Percentiles rank a stretch among this genome's conserved stretches.
Evolutionary conservation across 2,113 vertebrate genomes (phyloP).

Genomic region (Proteles cristata): DNA sequence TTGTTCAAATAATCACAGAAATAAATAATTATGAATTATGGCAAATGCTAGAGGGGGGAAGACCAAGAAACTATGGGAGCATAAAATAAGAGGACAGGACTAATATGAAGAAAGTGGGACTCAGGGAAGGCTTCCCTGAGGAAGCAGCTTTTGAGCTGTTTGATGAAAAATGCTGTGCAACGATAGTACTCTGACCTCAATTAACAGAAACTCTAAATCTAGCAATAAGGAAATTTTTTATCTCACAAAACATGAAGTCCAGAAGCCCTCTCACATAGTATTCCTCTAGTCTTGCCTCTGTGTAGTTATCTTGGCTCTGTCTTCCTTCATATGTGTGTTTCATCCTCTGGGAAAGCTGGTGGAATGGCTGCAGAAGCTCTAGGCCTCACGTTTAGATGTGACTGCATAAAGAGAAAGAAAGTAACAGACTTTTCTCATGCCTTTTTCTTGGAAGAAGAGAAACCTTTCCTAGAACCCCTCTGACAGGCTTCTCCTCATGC

Average conservation of each 20-base stretch:
- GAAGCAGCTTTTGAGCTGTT: background rate
- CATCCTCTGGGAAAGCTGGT: background rate
- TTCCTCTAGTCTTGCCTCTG: background rate
- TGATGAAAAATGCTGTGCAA: background rate
- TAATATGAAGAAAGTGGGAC: background rate
- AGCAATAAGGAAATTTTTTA: background rate
- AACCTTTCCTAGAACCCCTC: background rate
- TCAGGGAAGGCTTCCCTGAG: background rate
- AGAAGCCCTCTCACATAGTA: background rate
- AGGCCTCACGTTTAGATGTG: background rate
- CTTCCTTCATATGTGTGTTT: background rate
- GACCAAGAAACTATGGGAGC: background rate
- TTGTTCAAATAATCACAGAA: background rate
- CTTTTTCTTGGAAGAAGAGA: background rate
- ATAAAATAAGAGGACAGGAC: background rate
- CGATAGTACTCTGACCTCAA: background rate
- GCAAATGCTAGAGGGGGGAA: background rate
- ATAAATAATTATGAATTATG: background rate
- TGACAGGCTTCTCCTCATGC: background rate
- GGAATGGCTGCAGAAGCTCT: background rate
- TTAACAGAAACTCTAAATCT: background rate
- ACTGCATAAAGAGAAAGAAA: background rate
- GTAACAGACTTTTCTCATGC: background rate
- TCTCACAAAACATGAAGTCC: background rate
- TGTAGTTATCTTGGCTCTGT: background rate